Evolutionary conservation across 2,888 invertebrate species (phyloP), one percentile per base, ranked within the genome.

Genomic region (Polia nebulosa): DNA sequence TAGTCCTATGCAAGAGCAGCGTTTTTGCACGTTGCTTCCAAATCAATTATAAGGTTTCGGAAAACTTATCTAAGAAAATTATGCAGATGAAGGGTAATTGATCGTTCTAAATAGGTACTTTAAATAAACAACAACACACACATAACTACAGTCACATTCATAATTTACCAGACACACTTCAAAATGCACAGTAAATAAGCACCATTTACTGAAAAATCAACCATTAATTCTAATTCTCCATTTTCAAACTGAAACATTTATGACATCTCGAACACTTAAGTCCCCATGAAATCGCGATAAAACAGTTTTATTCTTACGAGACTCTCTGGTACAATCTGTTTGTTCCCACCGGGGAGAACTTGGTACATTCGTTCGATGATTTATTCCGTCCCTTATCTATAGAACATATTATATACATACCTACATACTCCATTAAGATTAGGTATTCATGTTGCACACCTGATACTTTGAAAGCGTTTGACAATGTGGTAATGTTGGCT

Each of bases 361-460:
- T 89, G 88, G 89, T 92, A 92, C 89, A 90, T 90, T 91, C 86
- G 85, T 76, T 84, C 89, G 89, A 94, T 94, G 94, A 95, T 95
- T 95, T 95, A 95, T 92, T 90, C 89, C 77, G 88, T 80, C 91
- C 92, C 90, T 91, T 93, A 93, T 93, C 93, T 89, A 73, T 76
- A 83, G 87, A 84, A 88, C 86, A 86, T 87, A 87, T n/a, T n/a
- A n/a, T n/a, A n/a, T n/a, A n/a, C n/a, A n/a, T n/a, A n/a, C n/a
- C n/a, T 90, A 88, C 86, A 83, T 89, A 89, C 90, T 92, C 94
- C 94, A 95, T 95, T 95, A 94, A 91, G 92, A 95, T 95, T 94
- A 95, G 93, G 89, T 94, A 95, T 95, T 94, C 95, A 94, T 91
- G 93, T 84, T 88, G 87, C 82, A 93, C 94, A 95, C 94, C 94